Evolutionary conservation across 2,113 vertebrate species (phyloP).

Genomic region (Triplophysa rosa): DNA sequence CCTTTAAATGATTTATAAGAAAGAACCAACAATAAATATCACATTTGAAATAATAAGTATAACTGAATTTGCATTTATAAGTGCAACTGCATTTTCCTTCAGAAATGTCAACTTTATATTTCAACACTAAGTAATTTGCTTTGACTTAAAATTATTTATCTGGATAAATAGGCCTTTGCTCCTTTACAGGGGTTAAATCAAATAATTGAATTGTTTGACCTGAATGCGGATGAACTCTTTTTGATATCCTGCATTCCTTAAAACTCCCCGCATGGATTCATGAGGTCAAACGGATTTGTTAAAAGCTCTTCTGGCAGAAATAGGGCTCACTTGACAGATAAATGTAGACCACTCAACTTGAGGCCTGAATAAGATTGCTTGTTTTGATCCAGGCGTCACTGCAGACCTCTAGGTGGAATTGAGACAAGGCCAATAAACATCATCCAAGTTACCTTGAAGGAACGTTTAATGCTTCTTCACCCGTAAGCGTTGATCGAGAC

Average conservation of each 20-base stretch:
- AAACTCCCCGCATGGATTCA: not conserved
- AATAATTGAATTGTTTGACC: not conserved
- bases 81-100: not conserved
- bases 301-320: slow-evolving; percentile 38
- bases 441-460: slow-evolving; percentile 77
- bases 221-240: not conserved
- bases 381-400: slow-evolving; percentile 25
- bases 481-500: slow-evolving; percentile 75
- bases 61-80: too few relatives aligned
- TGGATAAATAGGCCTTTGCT: not conserved
- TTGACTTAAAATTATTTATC: not conserved
- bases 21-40: too few relatives aligned
- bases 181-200: not conserved
- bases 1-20: too few relatives aligned
- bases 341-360: not conserved
- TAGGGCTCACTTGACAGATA: slow-evolving; percentile 27
- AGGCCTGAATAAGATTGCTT: slow-evolving; percentile 7
- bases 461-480: slow-evolving; percentile 86
- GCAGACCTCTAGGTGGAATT: slow-evolving; percentile 1
- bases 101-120: not conserved
- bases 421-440: slow-evolving; percentile 11
- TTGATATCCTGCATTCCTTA: not conserved
- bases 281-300: slow-evolving; percentile 9
- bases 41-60: too few relatives aligned
- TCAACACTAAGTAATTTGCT: not conserved